Evolutionary conservation across 35 echinoderm and acorn worm genomes (phyloP), one percentile per base, ranked within the genome.

Genomic region (Patiria miniata): DNA sequence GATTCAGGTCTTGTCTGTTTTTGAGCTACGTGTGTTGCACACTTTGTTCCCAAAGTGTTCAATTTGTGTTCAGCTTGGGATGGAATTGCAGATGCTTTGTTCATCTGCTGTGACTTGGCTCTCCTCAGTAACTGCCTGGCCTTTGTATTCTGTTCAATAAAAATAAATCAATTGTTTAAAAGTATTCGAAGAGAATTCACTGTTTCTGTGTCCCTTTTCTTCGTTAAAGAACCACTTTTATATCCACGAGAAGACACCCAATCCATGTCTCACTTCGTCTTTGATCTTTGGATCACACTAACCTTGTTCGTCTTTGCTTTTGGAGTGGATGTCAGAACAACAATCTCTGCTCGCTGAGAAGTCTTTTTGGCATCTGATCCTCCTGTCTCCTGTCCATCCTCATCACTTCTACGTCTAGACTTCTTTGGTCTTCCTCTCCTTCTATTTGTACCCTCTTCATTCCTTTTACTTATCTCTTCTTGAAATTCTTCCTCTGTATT

Each of bases 31-130:
- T 47, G 4, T 47, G 42, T 6, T 47, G 42, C 42, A 6, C 42
- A 4, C 12, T 47, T 47, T 6, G 42, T 12, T 47, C 42, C 42
- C 12, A 6, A 12, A 4, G 42, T 12, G 12, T 47, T 47, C 42
- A 4, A 12, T 47, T 47, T 47, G 42, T 47, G 4, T 47, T 47
- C 12, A 12, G 42, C 12, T 4, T 47, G 34, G 19, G 29, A 36
- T 73, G 65, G 29, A 30, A 34, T 18, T 16, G 65, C 14, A 30
- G 65, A 32, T 26, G 65, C 65, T 73, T 73, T 73, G 65, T 73
- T 73, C 29, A 32, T 73, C 65, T 36, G 65, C 29, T 23, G 65
- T 26, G 65, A 73, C 26, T 73, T 73, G 15, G 65, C 65, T 73
- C 65, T 73, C 65, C 65, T 30, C 30, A 73, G 34, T 23, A 73